phyloP scores from a whole-genome alignment of 2,113 vertebrate species.

The Psophia crepitans region DNA sequence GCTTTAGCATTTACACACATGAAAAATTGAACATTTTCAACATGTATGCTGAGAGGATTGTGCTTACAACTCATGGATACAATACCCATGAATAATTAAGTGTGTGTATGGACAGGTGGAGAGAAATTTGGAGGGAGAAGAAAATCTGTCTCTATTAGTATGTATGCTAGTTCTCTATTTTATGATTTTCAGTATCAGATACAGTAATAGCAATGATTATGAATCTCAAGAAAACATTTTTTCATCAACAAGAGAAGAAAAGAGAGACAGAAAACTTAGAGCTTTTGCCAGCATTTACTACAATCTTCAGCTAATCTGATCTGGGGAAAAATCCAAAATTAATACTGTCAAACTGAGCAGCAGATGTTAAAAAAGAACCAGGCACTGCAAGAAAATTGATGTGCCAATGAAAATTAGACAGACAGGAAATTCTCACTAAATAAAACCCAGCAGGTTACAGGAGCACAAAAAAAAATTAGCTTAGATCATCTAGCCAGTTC shows the following conservation, averaged over 20 bases:
- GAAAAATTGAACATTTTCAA: not conserved
- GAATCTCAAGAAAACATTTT: constrained; percentile 38
- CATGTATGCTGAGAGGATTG: not conserved
- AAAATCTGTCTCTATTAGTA: not conserved
- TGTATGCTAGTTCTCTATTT: not conserved
- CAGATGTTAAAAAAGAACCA: constrained; percentile 65
- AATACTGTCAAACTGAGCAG: constrained; percentile 63
- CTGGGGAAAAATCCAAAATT: constrained; percentile 67
- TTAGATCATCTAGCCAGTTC: not conserved
- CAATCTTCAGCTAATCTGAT: constrained; percentile 49
- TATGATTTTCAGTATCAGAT: not conserved
- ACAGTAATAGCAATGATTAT: not conserved
- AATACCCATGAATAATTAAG: not conserved
- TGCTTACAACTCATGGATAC: not conserved
- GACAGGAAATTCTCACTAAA: constrained; percentile 44
- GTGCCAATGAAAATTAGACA: constrained; percentile 62
- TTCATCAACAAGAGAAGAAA: constrained; percentile 1
- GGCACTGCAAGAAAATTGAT: constrained; percentile 45
- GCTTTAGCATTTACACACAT: not conserved
- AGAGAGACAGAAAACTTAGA: constrained; percentile 9
- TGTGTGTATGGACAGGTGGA: not conserved
- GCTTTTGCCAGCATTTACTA: constrained; percentile 33
- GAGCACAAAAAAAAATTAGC: not conserved
- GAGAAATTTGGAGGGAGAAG: not conserved
- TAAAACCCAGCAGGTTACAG: constrained; percentile 36